Base-by-base conservation (phyloP, 1,140 invertebrate species). In the Whitmania pigra region DNA sequence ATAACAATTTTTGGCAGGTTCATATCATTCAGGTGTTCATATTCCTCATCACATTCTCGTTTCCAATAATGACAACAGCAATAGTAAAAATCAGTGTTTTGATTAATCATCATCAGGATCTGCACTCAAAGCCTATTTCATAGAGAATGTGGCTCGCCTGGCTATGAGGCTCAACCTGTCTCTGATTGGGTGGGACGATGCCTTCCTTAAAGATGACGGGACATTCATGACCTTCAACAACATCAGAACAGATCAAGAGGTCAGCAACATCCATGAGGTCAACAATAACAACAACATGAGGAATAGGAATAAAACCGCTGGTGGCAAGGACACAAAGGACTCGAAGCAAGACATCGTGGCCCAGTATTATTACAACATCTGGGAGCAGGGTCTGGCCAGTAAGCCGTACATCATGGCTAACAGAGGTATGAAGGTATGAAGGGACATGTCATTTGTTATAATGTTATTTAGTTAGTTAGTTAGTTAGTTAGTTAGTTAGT, bases 391-490 rank as follows among this genome's bases (percentile, higher is more conserved):
- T 22, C 27, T 29, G 57, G 57, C 57, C 18, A 27, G 57, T 63
- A 27, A 54, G 6, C 36, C 54, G 0, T 60, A 71, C 20, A 11
- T 60, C 15, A 27, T 54, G 22, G 71, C 71, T 3, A 71, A 71
- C 27, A 31, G 25, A 9, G 71, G 71, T 4, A 53, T 60, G 36
- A 71, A 71, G 71, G 71, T 71, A n/a, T n/a, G n/a, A n/a, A n/a
- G 27, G 57, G 22, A 25, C 22, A 63, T 63, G 57, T 15, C 29
- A 31, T 22, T 60, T 6, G 27, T 60, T 0, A 31, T 17, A 36
- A 36, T 36, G 31, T 3, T 3, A 3, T 36, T 36, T 36, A 36
- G 31, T 36, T n/a, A n/a, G n/a, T n/a, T n/a, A n/a, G n/a, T n/a
- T n/a, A n/a, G n/a, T n/a, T n/a, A n/a, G n/a, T n/a, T n/a, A n/a